Evolutionary conservation across 1,140 invertebrate genomes (phyloP).

Genomic region (Eulimnadia texana): DNA sequence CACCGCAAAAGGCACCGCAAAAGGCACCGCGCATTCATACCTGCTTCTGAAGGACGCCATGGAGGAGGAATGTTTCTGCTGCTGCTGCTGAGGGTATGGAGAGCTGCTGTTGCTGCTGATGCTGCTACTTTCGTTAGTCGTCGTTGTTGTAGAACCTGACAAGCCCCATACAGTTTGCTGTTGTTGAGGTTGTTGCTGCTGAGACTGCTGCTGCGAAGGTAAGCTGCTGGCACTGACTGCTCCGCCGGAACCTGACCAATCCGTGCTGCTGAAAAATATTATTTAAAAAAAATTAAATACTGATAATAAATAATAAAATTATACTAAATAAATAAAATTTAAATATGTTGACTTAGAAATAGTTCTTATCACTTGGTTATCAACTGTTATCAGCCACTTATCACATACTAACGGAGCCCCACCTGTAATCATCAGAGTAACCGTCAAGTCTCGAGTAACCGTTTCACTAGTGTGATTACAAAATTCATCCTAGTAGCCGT

Average conservation of each 20-base stretch:
- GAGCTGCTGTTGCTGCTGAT: background rate
- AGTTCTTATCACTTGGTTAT: no score
- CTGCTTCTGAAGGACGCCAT: background rate
- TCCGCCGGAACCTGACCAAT: background rate
- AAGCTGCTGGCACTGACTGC: background rate
- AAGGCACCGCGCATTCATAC: background rate
- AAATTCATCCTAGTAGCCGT: no score
- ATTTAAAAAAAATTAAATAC: background rate
- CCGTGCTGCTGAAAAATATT: background rate
- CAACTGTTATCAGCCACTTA: no score
- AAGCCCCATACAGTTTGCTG: background rate
- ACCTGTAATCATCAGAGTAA: no score
- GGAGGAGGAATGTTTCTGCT: background rate
- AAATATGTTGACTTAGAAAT: no score
- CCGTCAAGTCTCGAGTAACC: no score
- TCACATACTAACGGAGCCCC: no score
- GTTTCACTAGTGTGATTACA: no score
- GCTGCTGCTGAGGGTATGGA: background rate
- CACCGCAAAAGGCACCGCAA: background rate
- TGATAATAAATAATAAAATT: background rate
- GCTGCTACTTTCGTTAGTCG: background rate
- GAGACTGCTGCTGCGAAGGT: background rate
- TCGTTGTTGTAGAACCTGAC: background rate
- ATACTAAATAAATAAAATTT: no score
- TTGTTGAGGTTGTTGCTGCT: background rate